Evolutionary conservation across 2,113 vertebrate species (phyloP).

Genomic region (Ceyx melanurus): DNA sequence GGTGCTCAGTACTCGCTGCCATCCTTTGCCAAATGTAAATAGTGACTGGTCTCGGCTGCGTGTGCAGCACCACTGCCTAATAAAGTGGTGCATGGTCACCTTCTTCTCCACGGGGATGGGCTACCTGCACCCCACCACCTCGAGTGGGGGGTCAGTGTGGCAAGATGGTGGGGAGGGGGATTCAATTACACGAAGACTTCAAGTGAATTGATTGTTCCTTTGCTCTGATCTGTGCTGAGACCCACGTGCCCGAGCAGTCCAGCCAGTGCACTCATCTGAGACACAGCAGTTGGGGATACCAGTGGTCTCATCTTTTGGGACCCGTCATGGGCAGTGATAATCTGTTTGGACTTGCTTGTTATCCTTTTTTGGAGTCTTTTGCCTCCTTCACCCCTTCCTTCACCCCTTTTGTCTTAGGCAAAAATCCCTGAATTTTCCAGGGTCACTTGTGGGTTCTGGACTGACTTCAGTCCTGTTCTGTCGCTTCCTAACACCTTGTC

Average conservation of each 20-base stretch:
- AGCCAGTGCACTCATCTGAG: background rate
- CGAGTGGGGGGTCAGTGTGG: background rate
- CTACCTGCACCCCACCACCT: rapidly evolving
- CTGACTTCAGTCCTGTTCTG: background rate
- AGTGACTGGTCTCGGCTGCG: background rate
- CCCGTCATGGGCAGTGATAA: background rate
- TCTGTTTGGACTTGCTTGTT: background rate
- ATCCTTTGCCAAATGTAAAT: constrained; percentile 36
- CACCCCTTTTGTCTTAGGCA: background rate
- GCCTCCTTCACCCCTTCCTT: background rate
- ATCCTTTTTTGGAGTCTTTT: background rate
- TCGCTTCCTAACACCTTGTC: background rate
- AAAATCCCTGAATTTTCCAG: background rate
- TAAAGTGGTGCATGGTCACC: constrained; percentile 9
- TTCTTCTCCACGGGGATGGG: background rate
- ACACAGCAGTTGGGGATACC: rapidly evolving
- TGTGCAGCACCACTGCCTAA: constrained; percentile 3
- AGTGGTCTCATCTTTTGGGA: background rate
- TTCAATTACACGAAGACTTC: background rate
- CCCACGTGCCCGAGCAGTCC: rapidly evolving
- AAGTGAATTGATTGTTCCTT: background rate
- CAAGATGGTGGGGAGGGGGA: background rate
- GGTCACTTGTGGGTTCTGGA: background rate
- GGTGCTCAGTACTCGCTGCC: background rate
- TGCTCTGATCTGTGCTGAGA: rapidly evolving